A percentile compares a stretch with the other conserved stretches of the same genome.
Evolutionary conservation across 2,113 vertebrate genomes (phyloP).

Genomic region (Eubucco bourcierii): DNA sequence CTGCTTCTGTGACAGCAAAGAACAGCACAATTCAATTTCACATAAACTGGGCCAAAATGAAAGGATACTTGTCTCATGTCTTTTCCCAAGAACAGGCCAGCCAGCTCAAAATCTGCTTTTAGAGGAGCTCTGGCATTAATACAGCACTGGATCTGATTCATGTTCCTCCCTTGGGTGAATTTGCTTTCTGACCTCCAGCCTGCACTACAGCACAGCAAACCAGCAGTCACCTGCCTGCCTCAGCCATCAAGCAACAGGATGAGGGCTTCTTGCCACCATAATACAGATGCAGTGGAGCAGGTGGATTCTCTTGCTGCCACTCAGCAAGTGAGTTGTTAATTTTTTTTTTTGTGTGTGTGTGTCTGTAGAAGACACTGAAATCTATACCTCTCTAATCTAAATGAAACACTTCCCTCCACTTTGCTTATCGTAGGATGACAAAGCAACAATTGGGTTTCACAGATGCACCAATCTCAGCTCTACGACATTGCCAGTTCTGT

Average conservation of each 20-base stretch:
- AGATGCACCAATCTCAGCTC: not conserved
- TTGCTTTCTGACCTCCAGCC: not conserved
- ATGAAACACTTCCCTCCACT: not conserved
- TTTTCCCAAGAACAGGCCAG: not conserved
- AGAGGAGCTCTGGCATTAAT: not conserved
- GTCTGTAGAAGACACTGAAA: not conserved
- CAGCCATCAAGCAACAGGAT: not conserved
- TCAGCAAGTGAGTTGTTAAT: not conserved
- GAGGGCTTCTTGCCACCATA: not conserved
- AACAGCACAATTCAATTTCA: not conserved
- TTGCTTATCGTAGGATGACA: not conserved
- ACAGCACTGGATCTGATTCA: not conserved
- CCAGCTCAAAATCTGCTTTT: not conserved
- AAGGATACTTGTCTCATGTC: not conserved
- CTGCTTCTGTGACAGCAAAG: not conserved
- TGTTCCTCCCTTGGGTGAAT: rapidly evolving
- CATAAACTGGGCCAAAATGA: not conserved
- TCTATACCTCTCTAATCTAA: not conserved
- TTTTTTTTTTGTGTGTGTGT: not conserved
- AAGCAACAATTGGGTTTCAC: not conserved
- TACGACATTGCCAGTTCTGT: not conserved
- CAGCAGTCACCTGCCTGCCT: not conserved
- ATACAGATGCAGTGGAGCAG: not conserved
- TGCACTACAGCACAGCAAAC: not conserved
- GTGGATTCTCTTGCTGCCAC: not conserved